Evolutionary conservation across 2,888 invertebrate species (phyloP).

Genomic region (Polia nebulosa): DNA sequence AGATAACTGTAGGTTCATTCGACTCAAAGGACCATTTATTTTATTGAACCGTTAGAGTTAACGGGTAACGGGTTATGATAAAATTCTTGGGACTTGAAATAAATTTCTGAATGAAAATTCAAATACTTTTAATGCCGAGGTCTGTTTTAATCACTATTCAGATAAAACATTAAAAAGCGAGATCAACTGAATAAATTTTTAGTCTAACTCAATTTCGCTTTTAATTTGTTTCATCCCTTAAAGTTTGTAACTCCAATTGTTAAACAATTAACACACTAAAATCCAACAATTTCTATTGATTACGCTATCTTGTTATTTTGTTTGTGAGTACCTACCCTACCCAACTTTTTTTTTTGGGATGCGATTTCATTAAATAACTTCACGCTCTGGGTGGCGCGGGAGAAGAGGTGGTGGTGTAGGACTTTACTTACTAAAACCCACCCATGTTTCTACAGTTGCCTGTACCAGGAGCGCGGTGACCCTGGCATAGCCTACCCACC

Average conservation of each 20-base stretch:
- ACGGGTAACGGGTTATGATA: conserved; percentile 15
- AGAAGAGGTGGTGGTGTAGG: too few species aligned
- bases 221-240: conserved; percentile 7
- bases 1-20: neutral
- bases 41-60: neutral
- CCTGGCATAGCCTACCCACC: too few species aligned
- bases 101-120: conserved; percentile 9
- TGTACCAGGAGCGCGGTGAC: too few species aligned
- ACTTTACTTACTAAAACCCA: too few species aligned
- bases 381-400: neutral
- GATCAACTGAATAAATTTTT: neutral
- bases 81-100: conserved; percentile 5
- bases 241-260: conserved; percentile 5
- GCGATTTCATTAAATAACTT: neutral
- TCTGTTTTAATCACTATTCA: neutral
- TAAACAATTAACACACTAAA: neutral
- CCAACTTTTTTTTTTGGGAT: neutral
- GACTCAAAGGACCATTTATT: conserved; percentile 31
- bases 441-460: too few species aligned
- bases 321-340: neutral
- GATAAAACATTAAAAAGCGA: neutral
- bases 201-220: neutral
- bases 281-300: neutral
- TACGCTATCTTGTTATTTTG: too few species aligned
- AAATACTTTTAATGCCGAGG: neutral